These are phyloP conservation scores for Omphaloscelis lunosa DNA, from an alignment of 2,888 invertebrate genomes.

Conservation along the genomic window DNA sequence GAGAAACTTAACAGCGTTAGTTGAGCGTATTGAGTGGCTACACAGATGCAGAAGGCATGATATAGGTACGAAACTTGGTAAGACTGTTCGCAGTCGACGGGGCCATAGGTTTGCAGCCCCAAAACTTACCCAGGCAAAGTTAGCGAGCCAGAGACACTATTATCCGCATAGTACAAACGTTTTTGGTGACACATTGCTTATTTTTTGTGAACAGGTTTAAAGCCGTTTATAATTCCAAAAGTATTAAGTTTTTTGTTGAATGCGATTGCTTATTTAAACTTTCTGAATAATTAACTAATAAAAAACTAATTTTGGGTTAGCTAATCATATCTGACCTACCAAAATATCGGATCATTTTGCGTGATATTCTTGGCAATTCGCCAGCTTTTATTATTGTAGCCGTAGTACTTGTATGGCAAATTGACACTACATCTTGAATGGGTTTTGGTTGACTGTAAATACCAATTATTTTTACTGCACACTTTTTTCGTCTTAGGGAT, in stretches of 20 bases:
- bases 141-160: conserved; percentile 34
- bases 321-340: not conserved
- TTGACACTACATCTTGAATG: not conserved
- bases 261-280: not conserved
- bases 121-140: conserved; percentile 65
- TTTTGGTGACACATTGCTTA: conserved; percentile 35
- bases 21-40: conserved; percentile 57
- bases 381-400: not conserved
- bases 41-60: conserved; percentile 68
- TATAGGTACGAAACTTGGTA: conserved; percentile 64
- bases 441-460: not conserved
- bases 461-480: not conserved
- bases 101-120: conserved; percentile 58
- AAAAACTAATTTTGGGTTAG: not conserved
- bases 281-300: not conserved
- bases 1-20: conserved; percentile 47
- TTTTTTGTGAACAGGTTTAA: not conserved
- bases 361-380: not conserved
- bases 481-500: not conserved
- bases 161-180: conserved; percentile 4
- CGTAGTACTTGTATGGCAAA: not conserved
- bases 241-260: not conserved
- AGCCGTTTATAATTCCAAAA: not conserved
- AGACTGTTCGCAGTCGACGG: conserved; percentile 53
- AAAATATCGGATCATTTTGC: conserved; percentile 16